These are phyloP conservation scores for Melanotus villosus DNA, from an alignment of 2,888 invertebrate genomes.

Conservation along the genomic window DNA sequence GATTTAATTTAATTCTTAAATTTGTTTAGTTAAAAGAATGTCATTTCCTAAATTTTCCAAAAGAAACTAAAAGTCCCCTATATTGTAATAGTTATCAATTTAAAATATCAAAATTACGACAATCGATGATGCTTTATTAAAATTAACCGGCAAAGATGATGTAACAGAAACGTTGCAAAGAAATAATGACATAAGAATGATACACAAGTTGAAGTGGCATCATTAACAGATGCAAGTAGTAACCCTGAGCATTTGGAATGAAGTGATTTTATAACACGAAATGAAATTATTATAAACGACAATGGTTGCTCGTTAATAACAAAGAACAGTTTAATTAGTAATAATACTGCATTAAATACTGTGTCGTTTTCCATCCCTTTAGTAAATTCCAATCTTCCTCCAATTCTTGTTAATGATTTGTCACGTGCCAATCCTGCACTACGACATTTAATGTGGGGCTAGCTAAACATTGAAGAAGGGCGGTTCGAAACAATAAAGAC, in stretches of 20 bases:
- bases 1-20: no score
- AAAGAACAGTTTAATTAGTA: not conserved
- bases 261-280: not conserved
- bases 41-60: no score
- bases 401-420: conserved; percentile 24
- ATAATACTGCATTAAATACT: not conserved
- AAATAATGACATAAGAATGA: no score
- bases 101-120: conserved; percentile 23
- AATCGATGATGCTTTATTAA: conserved; percentile 35
- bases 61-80: no score
- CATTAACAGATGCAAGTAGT: conserved; percentile 5
- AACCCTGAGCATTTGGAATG: not conserved
- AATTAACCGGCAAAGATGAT: conserved; percentile 4
- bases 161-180: not conserved
- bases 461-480: no score
- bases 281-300: not conserved
- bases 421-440: no score
- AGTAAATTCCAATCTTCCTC: not conserved
- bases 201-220: conserved; percentile 1
- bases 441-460: no score
- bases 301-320: not conserved
- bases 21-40: no score
- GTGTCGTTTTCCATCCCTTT: not conserved
- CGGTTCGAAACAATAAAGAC: no score
- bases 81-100: conserved; percentile 17